A percentile compares a stretch with the other conserved stretches of the same genome.
Evolutionary conservation across 2,888 invertebrate genomes (phyloP).

Genomic region (Spatulosminthurus flaviceps): DNA sequence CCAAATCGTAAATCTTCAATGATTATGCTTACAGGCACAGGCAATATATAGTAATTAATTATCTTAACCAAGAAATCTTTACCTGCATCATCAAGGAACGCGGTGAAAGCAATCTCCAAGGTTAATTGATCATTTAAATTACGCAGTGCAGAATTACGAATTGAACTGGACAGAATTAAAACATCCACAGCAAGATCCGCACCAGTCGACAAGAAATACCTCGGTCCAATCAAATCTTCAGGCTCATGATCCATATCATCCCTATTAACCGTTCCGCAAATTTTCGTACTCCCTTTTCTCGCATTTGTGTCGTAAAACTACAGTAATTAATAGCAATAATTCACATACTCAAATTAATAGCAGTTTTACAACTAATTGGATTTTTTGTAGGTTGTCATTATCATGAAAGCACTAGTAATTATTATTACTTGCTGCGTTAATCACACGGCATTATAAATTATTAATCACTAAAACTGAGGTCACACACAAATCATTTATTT

Average conservation of each 20-base stretch:
- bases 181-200: neutral
- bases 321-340: neutral
- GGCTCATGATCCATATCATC: neutral
- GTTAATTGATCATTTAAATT: neutral
- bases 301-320: neutral
- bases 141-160: neutral
- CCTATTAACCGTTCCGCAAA: neutral
- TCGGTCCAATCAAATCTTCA: neutral
- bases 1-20: no score
- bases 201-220: neutral
- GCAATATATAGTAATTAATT: no score
- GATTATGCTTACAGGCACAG: no score
- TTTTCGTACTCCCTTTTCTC: neutral
- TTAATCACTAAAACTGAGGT: no score
- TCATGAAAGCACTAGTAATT: no score
- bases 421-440: no score
- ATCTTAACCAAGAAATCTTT: neutral
- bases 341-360: conserved; percentile 5
- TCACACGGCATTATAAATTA: no score
- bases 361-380: no score
- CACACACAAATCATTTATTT: no score
- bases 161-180: conserved; percentile 15
- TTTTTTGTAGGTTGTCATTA: no score
- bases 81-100: conserved; percentile 11
- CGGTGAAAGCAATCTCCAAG: conserved; percentile 29